A percentile compares a stretch with the other conserved stretches of the same genome.
Conservation (phyloP, 2,888 invertebrate genomes). For the Coleophora flavipennella region DNA sequence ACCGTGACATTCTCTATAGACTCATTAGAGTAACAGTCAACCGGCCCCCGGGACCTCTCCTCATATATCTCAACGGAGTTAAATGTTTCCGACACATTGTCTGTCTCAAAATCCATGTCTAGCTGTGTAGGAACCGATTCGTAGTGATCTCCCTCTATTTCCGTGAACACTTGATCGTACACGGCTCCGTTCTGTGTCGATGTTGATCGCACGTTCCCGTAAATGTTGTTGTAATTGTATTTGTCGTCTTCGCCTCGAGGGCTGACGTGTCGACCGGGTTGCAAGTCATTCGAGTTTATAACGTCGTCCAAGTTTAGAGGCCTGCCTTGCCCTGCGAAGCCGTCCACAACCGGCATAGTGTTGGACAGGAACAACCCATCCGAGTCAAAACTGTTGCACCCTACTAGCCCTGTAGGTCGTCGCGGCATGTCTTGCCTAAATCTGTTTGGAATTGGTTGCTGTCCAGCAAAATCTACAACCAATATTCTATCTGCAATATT, state of each 20-base stretch:
- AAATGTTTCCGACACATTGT: conserved; percentile 45
- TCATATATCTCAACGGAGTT: conserved; percentile 61
- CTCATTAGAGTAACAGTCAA: conserved; percentile 46
- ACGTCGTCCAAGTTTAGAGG: conserved; percentile 60
- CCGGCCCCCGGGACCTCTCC: conserved; percentile 31
- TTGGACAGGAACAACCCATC: conserved; percentile 63
- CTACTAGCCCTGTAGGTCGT: conserved; percentile 52
- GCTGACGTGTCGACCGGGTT: conserved; percentile 38
- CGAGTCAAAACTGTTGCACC: conserved; percentile 55
- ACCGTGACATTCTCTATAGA: conserved; percentile 74
- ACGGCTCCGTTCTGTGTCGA: conserved; percentile 49
- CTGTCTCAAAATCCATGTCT: conserved; percentile 43
- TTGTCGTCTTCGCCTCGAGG: conserved; percentile 56
- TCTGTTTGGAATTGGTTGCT: conserved; percentile 40
- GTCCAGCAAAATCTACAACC: conserved; percentile 80
- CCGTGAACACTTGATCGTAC: conserved; percentile 61
- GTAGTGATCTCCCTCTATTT: conserved; percentile 55
- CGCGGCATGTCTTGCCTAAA: conserved; percentile 48
- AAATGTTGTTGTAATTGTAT: conserved; percentile 60
- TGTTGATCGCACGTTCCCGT: conserved; percentile 46
- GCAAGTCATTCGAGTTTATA: conserved; percentile 47
- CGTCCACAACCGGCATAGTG: conserved; percentile 65
- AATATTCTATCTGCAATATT: conserved; percentile 87
- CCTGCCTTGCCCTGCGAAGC: conserved; percentile 62
- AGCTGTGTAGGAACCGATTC: conserved; percentile 46